A percentile compares a stretch with the other conserved stretches of the same genome.
phyloP scores from a whole-genome alignment of 2,113 vertebrate genomes.

The Xenopus borealis region DNA sequence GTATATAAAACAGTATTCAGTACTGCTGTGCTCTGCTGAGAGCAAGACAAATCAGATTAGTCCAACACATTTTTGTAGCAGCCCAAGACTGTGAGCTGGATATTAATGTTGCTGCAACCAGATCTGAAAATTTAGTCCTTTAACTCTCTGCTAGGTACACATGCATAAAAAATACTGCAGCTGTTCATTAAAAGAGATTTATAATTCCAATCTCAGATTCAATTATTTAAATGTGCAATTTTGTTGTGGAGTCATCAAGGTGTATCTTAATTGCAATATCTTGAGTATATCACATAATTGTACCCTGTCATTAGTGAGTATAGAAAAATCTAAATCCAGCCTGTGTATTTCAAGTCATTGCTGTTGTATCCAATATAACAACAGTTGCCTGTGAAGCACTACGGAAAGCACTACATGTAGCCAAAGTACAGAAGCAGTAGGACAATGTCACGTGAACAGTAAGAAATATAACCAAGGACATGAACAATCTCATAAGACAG shows the following conservation, averaged over 20 bases:
- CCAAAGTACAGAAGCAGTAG: too few species aligned
- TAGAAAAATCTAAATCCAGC: too few species aligned
- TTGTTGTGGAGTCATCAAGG: conserved; percentile 22
- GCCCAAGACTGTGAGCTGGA: not conserved
- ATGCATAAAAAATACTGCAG: conserved; percentile 25
- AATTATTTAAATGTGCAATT: conserved; percentile 34
- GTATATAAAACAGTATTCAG: too few species aligned
- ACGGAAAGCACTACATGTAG: too few species aligned
- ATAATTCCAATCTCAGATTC: conserved; percentile 28
- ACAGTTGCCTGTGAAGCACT: too few species aligned
- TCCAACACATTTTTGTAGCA: not conserved
- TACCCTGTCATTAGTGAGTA: not conserved
- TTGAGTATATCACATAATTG: conserved; percentile 20
- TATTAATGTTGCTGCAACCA: conserved; percentile 1
- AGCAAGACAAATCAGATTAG: not conserved
- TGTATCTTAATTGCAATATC: conserved; percentile 23
- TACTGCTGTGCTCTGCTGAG: not conserved
- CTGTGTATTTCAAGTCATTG: too few species aligned
- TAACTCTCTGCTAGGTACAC: conserved; percentile 15
- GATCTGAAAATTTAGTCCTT: not conserved
- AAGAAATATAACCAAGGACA: too few species aligned
- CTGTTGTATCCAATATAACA: too few species aligned
- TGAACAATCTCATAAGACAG: too few species aligned
- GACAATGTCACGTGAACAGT: too few species aligned
- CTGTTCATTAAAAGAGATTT: conserved; percentile 34